phyloP scores from a whole-genome alignment of 1,140 invertebrate species.

The Leptoteleia sp. region DNA sequence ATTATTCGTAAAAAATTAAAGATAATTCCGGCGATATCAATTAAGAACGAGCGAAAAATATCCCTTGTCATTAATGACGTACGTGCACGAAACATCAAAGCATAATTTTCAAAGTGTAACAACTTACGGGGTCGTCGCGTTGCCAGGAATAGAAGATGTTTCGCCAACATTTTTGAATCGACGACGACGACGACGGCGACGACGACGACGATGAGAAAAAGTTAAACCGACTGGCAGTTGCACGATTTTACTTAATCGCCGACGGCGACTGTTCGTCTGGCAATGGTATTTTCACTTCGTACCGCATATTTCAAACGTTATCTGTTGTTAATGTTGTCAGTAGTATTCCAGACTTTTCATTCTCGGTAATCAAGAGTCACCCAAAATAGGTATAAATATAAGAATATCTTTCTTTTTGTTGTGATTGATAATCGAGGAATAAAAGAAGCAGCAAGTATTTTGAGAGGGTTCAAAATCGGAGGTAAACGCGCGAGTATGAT shows the following conservation, averaged over 20 bases:
- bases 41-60: too few species aligned
- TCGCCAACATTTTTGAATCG: slow-evolving; percentile 74
- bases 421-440: slow-evolving; percentile 2
- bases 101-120: too few species aligned
- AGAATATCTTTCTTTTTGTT: too few species aligned
- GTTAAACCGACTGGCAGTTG: slow-evolving; percentile 36
- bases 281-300: slow-evolving; percentile 64
- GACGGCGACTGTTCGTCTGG: slow-evolving; percentile 76
- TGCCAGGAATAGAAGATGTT: slow-evolving; percentile 77
- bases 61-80: too few species aligned
- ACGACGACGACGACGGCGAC: neutral
- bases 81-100: too few species aligned
- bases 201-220: neutral
- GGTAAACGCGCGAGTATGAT: neutral
- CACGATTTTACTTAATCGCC: slow-evolving; percentile 52
- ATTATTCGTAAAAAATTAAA: too few species aligned
- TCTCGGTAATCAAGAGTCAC: slow-evolving; percentile 28
- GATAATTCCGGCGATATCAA: too few species aligned
- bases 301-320: slow-evolving; percentile 50
- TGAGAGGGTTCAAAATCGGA: slow-evolving; percentile 5
- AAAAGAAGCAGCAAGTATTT: neutral
- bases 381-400: too few species aligned
- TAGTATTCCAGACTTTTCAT: slow-evolving; percentile 53
- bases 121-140: slow-evolving; percentile 78
- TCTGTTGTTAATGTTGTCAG: slow-evolving; percentile 29